Evolutionary conservation across 2,888 invertebrate genomes (phyloP).

Genomic region (Platycnemis pennipes): DNA sequence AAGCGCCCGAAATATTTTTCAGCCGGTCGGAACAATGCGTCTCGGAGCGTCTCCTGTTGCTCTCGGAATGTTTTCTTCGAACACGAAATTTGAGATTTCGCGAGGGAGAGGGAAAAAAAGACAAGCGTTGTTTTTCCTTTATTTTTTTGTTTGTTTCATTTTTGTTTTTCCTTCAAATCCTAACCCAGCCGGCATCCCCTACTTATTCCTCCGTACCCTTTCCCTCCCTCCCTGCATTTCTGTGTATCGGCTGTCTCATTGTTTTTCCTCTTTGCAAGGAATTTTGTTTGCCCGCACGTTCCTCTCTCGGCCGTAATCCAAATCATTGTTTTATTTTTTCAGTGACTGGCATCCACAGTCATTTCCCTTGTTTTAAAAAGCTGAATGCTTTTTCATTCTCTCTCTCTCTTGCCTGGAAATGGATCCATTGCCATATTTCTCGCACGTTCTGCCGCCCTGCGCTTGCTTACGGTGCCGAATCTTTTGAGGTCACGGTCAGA

Average conservation of each 20-base stretch:
- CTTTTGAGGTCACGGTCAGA: not conserved
- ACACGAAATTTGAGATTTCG: conserved; percentile 16
- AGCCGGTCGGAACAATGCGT: conserved; percentile 28
- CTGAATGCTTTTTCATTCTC: not conserved
- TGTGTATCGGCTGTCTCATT: not conserved
- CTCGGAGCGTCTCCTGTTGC: conserved; percentile 15
- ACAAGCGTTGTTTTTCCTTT: not conserved
- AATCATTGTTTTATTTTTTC: not conserved
- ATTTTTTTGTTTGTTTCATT: not conserved
- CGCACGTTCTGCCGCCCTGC: not conserved
- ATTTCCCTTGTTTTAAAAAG: not conserved
- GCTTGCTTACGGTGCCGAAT: not conserved
- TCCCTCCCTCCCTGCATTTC: not conserved
- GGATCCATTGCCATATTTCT: not conserved
- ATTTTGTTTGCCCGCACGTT: not conserved
- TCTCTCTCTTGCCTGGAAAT: not conserved
- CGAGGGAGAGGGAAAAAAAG: not conserved
- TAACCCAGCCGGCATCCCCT: not conserved
- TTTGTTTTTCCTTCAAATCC: not conserved
- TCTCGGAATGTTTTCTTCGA: conserved; percentile 30
- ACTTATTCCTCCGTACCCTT: not conserved
- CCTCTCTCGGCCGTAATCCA: not conserved
- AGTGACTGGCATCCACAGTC: not conserved
- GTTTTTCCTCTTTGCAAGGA: not conserved
- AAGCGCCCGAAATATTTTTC: conserved; percentile 30